phyloP scores from a whole-genome alignment of 1,140 invertebrate species.

The Psilanteris sp. region DNA sequence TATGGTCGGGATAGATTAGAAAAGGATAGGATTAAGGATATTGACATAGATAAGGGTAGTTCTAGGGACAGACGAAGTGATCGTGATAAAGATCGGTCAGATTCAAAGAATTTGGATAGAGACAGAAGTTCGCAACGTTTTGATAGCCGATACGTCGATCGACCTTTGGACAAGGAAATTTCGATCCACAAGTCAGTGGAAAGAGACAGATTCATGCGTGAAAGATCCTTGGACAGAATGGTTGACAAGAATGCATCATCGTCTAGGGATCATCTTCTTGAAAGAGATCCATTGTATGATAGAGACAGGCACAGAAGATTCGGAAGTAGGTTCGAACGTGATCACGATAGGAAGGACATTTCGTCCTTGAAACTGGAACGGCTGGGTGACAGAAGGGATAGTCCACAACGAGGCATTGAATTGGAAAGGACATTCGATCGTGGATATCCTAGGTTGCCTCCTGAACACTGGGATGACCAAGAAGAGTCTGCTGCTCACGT shows the following conservation, averaged over 20 bases:
- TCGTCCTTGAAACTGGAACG: constrained; percentile 68
- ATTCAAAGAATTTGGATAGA: constrained; percentile 69
- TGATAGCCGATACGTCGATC: constrained; percentile 69
- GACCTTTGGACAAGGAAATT: constrained; percentile 68
- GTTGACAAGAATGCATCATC: constrained; percentile 65
- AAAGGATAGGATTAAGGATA: constrained; percentile 71
- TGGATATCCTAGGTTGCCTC: constrained; percentile 67
- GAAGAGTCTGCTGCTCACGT: constrained; percentile 69
- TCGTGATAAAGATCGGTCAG: constrained; percentile 72
- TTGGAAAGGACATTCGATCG: constrained; percentile 73
- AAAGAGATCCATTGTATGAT: constrained; percentile 71
- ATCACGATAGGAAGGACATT: constrained; percentile 70
- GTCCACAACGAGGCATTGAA: constrained; percentile 69
- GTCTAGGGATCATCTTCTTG: constrained; percentile 37
- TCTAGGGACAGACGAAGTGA: constrained; percentile 73
- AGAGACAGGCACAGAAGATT: constrained; percentile 73
- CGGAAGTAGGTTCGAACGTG: constrained; percentile 68
- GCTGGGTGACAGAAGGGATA: constrained; percentile 67
- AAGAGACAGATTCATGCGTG: constrained; percentile 70
- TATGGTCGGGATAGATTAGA: constrained; percentile 61
- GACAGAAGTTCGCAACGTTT: constrained; percentile 69
- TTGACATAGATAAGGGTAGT: constrained; percentile 63
- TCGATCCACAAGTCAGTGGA: constrained; percentile 64
- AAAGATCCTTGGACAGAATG: constrained; percentile 70
- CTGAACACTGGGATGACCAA: constrained; percentile 75